phyloP scores from a whole-genome alignment of 1,140 invertebrate genomes.

The Cotesia chilonis region DNA sequence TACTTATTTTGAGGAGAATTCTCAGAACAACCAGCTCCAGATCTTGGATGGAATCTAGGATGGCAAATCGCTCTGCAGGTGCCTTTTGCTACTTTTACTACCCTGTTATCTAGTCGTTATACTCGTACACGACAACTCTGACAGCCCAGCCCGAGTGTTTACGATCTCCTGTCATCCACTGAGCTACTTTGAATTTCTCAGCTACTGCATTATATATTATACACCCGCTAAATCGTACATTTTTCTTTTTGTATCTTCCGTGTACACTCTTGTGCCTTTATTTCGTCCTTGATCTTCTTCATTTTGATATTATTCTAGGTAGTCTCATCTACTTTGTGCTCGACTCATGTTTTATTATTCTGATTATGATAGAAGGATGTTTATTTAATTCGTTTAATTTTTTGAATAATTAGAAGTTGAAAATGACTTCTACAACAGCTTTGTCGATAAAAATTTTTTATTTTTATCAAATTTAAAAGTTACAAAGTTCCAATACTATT shows the following conservation, averaged over 20 bases:
- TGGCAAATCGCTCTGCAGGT: slow-evolving; percentile 29
- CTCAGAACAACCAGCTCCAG: too few species aligned
- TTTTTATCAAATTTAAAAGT: too few species aligned
- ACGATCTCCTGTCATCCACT: slow-evolving; percentile 30
- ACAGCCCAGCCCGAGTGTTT: slow-evolving; percentile 32
- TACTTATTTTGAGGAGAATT: too few species aligned
- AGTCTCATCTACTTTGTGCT: too few species aligned
- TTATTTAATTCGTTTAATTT: too few species aligned
- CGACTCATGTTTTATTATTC: too few species aligned
- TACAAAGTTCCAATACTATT: too few species aligned
- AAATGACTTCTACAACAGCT: too few species aligned
- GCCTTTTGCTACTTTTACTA: slow-evolving; percentile 39
- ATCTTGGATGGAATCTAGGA: background rate
- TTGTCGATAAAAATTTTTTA: too few species aligned
- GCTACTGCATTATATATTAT: background rate
- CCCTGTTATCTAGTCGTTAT: slow-evolving; percentile 38
- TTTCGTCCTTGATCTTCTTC: background rate
- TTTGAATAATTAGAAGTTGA: too few species aligned
- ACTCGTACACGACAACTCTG: slow-evolving; percentile 31
- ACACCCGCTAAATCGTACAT: slow-evolving; percentile 9
- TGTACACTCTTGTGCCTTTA: background rate
- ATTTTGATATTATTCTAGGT: background rate
- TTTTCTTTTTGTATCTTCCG: slow-evolving; percentile 6
- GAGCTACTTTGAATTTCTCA: slow-evolving; percentile 32
- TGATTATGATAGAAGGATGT: too few species aligned